A percentile compares a stretch with the other conserved stretches of the same genome.
Conservation (phyloP, 2,797 vertebrate species). For the Tokudaia muenninki region DNA sequence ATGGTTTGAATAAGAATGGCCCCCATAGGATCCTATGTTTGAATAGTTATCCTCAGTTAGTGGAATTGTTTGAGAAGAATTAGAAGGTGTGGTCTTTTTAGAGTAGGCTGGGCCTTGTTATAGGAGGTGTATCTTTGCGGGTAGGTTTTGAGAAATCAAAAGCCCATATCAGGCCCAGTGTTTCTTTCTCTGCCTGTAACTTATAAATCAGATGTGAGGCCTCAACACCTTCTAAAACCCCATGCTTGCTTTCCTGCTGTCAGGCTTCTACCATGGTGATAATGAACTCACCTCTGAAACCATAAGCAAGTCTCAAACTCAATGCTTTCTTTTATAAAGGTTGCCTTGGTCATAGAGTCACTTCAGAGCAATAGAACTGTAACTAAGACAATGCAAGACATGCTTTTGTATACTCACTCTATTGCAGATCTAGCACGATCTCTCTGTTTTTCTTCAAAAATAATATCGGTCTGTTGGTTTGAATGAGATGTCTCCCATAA, state of each 20-base stretch:
- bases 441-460: not conserved
- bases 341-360: not conserved
- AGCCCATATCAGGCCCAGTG: not conserved
- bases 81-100: not conserved
- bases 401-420: not conserved
- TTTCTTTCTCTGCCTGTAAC: not conserved
- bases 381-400: not conserved
- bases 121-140: not conserved
- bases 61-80: not conserved
- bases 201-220: not conserved
- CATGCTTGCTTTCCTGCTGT: not conserved
- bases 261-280: not conserved
- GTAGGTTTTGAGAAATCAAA: not conserved
- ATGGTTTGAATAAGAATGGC: not conserved
- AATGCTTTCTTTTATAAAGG: not conserved
- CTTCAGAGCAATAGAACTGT: not conserved
- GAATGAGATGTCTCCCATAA: not conserved
- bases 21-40: not conserved
- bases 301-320: not conserved
- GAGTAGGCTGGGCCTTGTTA: not conserved
- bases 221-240: not conserved
- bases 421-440: not conserved
- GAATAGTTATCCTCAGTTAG: not conserved
- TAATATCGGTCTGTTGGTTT: not conserved
- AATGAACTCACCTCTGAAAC: not conserved